A percentile compares a stretch with the other conserved stretches of the same genome.
Conservation (phyloP, 2,888 invertebrate genomes). For the Thymelicus sylvestris region DNA sequence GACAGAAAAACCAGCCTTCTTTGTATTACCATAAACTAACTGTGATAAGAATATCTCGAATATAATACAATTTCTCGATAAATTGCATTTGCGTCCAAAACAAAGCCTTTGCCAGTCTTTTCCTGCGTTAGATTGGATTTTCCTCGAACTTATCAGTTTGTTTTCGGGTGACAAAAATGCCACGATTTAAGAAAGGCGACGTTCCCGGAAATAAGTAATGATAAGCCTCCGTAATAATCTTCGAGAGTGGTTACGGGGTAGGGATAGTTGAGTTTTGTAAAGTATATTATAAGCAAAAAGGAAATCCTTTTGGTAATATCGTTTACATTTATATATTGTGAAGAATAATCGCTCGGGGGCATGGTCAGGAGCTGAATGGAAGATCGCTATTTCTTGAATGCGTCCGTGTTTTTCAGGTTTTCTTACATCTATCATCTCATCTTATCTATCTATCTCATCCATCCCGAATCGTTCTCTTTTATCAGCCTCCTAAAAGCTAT, state of each 20-base stretch:
- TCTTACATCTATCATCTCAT: no score
- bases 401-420: no score
- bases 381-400: no score
- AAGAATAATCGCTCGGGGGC: no score
- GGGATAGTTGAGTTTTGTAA: slow-evolving; percentile 4
- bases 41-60: slow-evolving; percentile 17
- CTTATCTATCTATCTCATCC: no score
- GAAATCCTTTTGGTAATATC: background rate
- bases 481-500: no score
- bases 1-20: background rate
- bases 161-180: slow-evolving; percentile 31
- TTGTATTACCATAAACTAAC: slow-evolving; percentile 25
- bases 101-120: slow-evolving; percentile 18
- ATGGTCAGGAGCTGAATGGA: no score
- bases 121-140: slow-evolving; percentile 32
- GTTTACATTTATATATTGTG: background rate
- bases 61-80: slow-evolving; percentile 32
- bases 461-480: no score
- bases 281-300: background rate
- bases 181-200: slow-evolving; percentile 4
- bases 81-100: slow-evolving; percentile 35
- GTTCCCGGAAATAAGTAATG: slow-evolving; percentile 17
- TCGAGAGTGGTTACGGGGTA: background rate
- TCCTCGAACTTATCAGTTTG: slow-evolving; percentile 33
- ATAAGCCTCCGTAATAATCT: slow-evolving; percentile 8